Conservation (phyloP, 1,140 invertebrate genomes). For the Hylaeus volcanicus region DNA sequence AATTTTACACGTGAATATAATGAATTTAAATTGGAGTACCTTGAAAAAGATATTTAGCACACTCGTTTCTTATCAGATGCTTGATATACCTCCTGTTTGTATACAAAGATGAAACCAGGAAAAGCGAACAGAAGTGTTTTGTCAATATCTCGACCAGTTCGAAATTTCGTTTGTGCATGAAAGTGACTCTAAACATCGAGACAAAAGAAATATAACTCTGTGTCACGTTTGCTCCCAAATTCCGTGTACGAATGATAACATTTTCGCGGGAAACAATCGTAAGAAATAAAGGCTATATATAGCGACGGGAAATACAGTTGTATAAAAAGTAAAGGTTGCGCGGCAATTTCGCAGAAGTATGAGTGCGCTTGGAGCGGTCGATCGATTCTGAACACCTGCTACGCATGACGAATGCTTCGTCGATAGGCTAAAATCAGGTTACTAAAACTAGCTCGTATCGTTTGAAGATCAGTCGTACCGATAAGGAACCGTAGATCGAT, state of each 20-base stretch:
- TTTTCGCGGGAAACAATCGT: background rate
- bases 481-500: background rate
- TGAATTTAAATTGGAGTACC: too few relatives aligned
- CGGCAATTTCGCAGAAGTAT: background rate
- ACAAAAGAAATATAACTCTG: background rate
- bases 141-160: background rate
- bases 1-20: too few relatives aligned
- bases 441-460: background rate
- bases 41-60: background rate
- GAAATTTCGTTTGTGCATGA: background rate
- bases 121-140: background rate
- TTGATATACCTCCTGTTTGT: background rate
- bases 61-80: background rate
- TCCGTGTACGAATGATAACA: too few relatives aligned
- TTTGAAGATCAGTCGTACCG: background rate
- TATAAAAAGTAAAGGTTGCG: background rate
- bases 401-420: background rate
- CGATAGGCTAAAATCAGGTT: background rate
- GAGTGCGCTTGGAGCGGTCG: background rate
- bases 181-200: background rate
- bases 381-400: background rate
- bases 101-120: background rate
- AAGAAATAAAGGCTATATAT: too few relatives aligned
- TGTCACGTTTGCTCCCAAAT: background rate
- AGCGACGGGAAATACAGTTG: background rate